Evolutionary conservation across 2,797 vertebrate genomes (phyloP).

Genomic region (Champsocephalus esox): DNA sequence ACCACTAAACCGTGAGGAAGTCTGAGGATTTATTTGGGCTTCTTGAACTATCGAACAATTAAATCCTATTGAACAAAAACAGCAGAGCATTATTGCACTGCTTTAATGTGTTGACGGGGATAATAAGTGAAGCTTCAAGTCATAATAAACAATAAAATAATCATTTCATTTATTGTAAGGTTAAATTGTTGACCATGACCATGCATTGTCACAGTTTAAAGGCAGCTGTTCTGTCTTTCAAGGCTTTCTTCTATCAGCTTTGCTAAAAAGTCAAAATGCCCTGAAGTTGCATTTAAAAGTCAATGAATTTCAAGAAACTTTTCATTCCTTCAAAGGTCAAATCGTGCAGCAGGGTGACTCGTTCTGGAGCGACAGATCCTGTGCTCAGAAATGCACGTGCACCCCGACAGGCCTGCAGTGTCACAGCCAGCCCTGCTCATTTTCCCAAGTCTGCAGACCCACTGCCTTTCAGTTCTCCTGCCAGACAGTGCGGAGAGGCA

Average conservation of each 20-base stretch:
- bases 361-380: slow-evolving; percentile 76
- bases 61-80: background rate
- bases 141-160: too few species aligned
- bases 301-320: background rate
- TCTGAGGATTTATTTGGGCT: background rate
- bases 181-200: background rate
- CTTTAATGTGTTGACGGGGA: background rate
- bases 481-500: slow-evolving; percentile 50
- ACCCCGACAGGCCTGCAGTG: slow-evolving; percentile 62
- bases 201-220: background rate
- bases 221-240: background rate
- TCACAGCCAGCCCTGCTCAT: slow-evolving; percentile 60
- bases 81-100: background rate
- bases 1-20: too few species aligned
- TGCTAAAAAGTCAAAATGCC: background rate
- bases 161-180: background rate
- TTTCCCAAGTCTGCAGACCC: slow-evolving; percentile 62
- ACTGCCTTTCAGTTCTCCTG: slow-evolving; percentile 61
- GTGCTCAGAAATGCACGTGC: slow-evolving; percentile 72
- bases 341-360: slow-evolving; percentile 47
- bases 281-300: background rate
- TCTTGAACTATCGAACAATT: background rate
- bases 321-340: slow-evolving; percentile 35
- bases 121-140: too few species aligned
- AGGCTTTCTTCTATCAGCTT: too few species aligned